Evolutionary conservation across 2,888 invertebrate genomes (phyloP).

Genomic region (Coelinius sp.): DNA sequence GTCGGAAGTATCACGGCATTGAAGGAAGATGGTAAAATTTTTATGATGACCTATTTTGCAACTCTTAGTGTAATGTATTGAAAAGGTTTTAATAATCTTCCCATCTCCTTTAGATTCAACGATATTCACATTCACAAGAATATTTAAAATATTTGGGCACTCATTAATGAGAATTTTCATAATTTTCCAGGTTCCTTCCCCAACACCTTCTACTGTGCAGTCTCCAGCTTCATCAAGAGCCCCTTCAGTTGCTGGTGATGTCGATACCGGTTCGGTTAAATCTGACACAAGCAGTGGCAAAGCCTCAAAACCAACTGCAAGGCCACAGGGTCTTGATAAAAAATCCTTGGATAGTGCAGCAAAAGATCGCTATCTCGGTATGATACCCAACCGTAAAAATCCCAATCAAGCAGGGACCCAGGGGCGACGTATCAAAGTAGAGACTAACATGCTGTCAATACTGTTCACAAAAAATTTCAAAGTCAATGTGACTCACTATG

Average conservation of each 20-base stretch:
- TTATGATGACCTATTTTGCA: too few relatives aligned
- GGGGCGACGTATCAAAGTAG: constrained; percentile 71
- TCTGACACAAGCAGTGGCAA: constrained; percentile 15
- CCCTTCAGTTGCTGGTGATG: constrained; percentile 31
- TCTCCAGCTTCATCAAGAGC: constrained; percentile 34
- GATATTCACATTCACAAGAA: too few relatives aligned
- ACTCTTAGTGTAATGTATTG: too few relatives aligned
- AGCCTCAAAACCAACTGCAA: too few relatives aligned
- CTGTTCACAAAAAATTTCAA: constrained; percentile 71
- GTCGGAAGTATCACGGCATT: too few relatives aligned
- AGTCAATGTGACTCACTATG: constrained; percentile 80
- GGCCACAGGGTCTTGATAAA: neutral
- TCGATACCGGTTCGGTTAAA: constrained; percentile 21
- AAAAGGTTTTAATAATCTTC: too few relatives aligned
- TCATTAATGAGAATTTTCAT: too few relatives aligned
- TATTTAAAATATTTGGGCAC: too few relatives aligned
- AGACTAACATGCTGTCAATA: constrained; percentile 79
- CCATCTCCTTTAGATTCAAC: too few relatives aligned
- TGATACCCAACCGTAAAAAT: constrained; percentile 55
- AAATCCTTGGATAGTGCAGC: neutral
- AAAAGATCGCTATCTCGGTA: constrained; percentile 13
- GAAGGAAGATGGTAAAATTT: too few relatives aligned
- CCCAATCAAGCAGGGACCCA: constrained; percentile 58
- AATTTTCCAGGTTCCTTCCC: too few relatives aligned
- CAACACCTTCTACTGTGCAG: too few relatives aligned